Evolutionary conservation across 2,797 vertebrate genomes (phyloP).

Genomic region (Octomys mimax): DNA sequence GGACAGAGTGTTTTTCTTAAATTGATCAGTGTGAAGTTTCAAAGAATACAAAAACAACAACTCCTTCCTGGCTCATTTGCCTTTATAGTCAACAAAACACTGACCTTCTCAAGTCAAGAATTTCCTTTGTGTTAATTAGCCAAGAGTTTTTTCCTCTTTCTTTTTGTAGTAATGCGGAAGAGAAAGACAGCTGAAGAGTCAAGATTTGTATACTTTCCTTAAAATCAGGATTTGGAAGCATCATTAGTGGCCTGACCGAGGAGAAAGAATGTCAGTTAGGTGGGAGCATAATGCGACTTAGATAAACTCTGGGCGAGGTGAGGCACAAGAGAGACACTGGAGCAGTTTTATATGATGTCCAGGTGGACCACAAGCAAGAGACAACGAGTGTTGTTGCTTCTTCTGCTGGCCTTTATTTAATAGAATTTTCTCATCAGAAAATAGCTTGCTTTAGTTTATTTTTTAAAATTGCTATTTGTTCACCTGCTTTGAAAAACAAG

Average conservation of each 20-base stretch:
- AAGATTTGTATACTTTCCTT: constrained; percentile 11
- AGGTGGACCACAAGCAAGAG: constrained; percentile 36
- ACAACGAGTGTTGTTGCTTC: constrained; percentile 64
- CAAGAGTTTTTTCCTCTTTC: background rate
- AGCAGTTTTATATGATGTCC: background rate
- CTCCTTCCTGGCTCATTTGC: constrained; percentile 74
- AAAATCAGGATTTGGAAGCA: constrained; percentile 34
- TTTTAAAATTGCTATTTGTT: constrained; percentile 69
- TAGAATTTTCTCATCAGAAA: constrained; percentile 69
- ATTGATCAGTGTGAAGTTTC: background rate
- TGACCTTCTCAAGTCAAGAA: constrained; percentile 29
- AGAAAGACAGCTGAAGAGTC: background rate
- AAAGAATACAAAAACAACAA: constrained; percentile 62
- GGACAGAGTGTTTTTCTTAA: constrained; percentile 25
- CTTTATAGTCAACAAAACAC: constrained; percentile 38
- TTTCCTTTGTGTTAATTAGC: constrained; percentile 49
- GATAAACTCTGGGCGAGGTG: background rate
- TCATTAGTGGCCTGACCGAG: constrained; percentile 36
- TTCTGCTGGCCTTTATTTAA: constrained; percentile 72
- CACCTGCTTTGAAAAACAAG: constrained; percentile 62
- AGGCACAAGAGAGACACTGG: background rate
- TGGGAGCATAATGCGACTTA: constrained; percentile 20
- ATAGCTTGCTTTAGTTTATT: constrained; percentile 75
- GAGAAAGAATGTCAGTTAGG: constrained; percentile 40
- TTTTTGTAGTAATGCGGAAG: background rate